Conservation (phyloP, 2,797 vertebrate genomes). For the Propithecus perrieri region DNA sequence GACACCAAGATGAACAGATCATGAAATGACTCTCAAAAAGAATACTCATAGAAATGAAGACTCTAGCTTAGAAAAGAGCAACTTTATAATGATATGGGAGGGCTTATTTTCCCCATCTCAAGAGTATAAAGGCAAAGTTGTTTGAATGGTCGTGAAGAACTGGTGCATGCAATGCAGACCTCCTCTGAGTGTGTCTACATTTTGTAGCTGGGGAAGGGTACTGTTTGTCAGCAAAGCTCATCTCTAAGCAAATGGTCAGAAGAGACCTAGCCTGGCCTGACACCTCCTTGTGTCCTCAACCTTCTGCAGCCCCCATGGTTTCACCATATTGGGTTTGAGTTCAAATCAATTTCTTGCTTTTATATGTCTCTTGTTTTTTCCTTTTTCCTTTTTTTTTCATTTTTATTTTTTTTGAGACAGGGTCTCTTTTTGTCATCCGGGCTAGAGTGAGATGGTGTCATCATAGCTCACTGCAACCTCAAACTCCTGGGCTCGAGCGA, state of each 20-base stretch:
- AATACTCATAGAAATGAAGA: neutral
- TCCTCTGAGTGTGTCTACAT: neutral
- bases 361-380: neutral
- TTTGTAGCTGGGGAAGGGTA: neutral
- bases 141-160: neutral
- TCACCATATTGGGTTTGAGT: neutral
- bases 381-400: too few species aligned
- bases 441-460: neutral
- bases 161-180: neutral
- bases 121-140: neutral
- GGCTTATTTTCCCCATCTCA: neutral
- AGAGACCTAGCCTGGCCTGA: neutral
- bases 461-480: neutral
- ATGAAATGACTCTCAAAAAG: neutral
- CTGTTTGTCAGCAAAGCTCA: neutral
- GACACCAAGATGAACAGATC: conserved; percentile 7
- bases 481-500: neutral
- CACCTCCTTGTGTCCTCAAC: neutral
- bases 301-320: neutral
- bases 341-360: neutral
- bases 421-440: neutral
- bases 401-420: neutral
- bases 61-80: neutral
- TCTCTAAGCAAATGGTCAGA: neutral
- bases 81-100: neutral